Percentiles rank a stretch among this genome's conserved stretches.
These are phyloP conservation scores for Dipodomys spectabilis DNA, from an alignment of 2,113 vertebrate genomes.

Conservation along the genomic window DNA sequence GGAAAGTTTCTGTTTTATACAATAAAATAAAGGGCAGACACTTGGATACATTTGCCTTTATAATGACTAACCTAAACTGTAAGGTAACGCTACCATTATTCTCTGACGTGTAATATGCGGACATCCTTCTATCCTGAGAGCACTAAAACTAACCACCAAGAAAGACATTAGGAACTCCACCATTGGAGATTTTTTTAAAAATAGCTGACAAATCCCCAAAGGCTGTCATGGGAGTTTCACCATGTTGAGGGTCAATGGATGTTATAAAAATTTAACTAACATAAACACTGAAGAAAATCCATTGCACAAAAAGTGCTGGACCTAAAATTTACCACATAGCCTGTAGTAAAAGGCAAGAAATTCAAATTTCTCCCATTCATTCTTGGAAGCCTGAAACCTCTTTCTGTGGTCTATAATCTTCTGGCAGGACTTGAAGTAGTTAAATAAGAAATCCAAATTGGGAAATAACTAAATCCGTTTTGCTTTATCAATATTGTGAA, in stretches of 20 bases:
- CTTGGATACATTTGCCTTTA: not conserved
- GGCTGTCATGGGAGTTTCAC: not conserved
- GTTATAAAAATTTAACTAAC: not conserved
- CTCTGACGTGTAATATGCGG: not conserved
- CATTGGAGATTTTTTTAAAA: not conserved
- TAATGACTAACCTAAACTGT: slow-evolving; percentile 9
- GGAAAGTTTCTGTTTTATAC: slow-evolving; percentile 9
- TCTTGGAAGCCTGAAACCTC: not conserved
- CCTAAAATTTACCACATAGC: not conserved
- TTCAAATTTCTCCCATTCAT: not conserved
- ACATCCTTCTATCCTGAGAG: not conserved
- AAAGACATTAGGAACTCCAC: not conserved
- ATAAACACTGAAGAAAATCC: not conserved
- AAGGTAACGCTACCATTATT: not conserved
- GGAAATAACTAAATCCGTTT: slow-evolving; percentile 83
- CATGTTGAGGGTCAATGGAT: not conserved
- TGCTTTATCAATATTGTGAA: slow-evolving; percentile 89
- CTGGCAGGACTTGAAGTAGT: slow-evolving; percentile 75
- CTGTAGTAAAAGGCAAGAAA: not conserved
- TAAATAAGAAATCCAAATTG: slow-evolving; percentile 80
- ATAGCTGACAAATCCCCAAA: not conserved
- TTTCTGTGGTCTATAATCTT: not conserved
- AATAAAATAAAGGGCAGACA: slow-evolving; percentile 11
- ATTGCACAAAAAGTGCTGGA: not conserved
- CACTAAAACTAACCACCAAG: not conserved